These are phyloP conservation scores for Polymixis flavicincta DNA, from an alignment of 2,888 invertebrate species.

Conservation along the genomic window DNA sequence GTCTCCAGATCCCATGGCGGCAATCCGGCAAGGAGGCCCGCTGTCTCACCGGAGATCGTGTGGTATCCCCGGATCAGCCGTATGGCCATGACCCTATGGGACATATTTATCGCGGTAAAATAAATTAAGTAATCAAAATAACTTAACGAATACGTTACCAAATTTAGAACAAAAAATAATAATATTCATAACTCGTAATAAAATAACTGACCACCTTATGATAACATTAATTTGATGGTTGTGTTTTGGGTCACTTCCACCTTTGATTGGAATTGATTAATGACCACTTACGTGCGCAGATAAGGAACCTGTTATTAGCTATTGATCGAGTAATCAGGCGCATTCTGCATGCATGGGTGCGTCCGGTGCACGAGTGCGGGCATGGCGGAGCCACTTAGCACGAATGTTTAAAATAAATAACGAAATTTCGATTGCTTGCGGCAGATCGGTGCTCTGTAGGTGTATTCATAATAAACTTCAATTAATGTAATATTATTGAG, in stretches of 20 bases:
- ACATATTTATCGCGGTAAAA: neutral
- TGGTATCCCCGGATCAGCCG: too few species aligned
- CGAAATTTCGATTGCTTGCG: neutral
- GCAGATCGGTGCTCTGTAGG: neutral
- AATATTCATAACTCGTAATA: neutral
- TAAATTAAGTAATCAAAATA: neutral
- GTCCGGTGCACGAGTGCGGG: neutral
- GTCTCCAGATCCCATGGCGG: too few species aligned
- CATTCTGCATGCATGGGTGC: slow-evolving; percentile 16
- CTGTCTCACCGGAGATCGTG: too few species aligned
- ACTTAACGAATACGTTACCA: neutral
- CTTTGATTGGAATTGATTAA: slow-evolving; percentile 47
- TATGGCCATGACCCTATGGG: too few species aligned
- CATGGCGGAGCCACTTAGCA: neutral
- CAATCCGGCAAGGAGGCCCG: too few species aligned
- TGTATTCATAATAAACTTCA: neutral
- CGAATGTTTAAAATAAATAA: neutral
- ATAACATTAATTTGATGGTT: neutral
- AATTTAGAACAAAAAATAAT: neutral
- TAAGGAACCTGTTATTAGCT: slow-evolving; percentile 35
- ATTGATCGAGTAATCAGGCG: slow-evolving; percentile 23
- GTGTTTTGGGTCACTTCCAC: slow-evolving; percentile 6
- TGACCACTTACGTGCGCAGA: slow-evolving; percentile 35
- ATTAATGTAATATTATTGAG: slow-evolving; percentile 5
- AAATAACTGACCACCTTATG: neutral